Evolutionary conservation across 2,113 vertebrate species (phyloP), one percentile per base, ranked within the genome.

Genomic region (Mesocricetus auratus): DNA sequence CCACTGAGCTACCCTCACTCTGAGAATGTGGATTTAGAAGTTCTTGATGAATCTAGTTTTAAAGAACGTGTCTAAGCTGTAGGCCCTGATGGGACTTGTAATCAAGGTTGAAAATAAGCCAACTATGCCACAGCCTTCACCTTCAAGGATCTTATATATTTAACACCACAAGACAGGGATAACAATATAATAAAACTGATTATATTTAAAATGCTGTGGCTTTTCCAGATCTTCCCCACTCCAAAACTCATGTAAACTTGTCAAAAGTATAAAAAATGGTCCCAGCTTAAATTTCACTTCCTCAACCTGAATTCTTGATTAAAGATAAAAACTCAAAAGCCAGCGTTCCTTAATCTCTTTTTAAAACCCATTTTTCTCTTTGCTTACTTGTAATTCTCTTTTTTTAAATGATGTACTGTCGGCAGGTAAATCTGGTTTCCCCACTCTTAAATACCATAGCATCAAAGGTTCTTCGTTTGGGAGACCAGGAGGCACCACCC

Each of bases 211-310:
- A 42, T 24, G 13, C 17, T 33, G 33, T n/a, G 66, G 69, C 77
- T 92, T 73, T 90, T n/a, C 83, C 5, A 66, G 36, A 26, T 83
- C 91, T 11, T 81, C 36, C 85, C 10, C 75, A 39, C 53, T 73
- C 89, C 9, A 68, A 45, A 77, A 42, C 16, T 90, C 66, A 53
- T 39, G 66, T 31, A 78, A 42, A 56, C 31, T 73, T 95, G 86
- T 87, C 50, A 75, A 91, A 85, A 66, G 81, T 0, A 86, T 33
- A 75, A 96, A 47, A 83, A 75, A 31, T 21, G 56, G 77, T 29
- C 56, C 36, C 82, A 86, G 47, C 39, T 94, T 74, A 42, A 86
- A 95, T 91, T 94, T 68, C 33, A 94, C 73, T 97, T 96, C 86
- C 79, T 91, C 56, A 42, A 94, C 69, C 64, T 26, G 22, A 42